Evolutionary conservation across 2,888 invertebrate genomes (phyloP).

Genomic region (Oscheius sp.): DNA sequence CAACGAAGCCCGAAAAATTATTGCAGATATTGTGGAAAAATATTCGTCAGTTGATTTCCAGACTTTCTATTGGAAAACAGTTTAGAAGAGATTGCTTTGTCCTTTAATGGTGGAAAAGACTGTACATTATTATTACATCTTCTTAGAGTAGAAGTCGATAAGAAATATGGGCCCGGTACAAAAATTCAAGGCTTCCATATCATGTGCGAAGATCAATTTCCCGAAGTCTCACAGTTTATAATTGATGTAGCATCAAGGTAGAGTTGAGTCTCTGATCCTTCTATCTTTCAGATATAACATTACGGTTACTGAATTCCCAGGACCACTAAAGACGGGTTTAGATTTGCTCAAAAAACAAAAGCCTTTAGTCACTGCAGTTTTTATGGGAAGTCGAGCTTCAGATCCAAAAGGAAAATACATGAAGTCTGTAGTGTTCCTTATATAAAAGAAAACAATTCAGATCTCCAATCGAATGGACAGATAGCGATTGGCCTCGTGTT

Average conservation of each 20-base stretch:
- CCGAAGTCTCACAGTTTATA: constrained; percentile 85
- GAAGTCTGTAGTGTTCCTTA: constrained; percentile 36
- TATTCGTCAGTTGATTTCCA: constrained; percentile 54
- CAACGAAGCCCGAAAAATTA: constrained; percentile 68
- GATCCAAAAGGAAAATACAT: constrained; percentile 76
- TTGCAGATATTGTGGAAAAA: constrained; percentile 70
- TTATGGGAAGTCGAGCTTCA: constrained; percentile 89
- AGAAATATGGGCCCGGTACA: constrained; percentile 58
- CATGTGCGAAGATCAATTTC: constrained; percentile 82
- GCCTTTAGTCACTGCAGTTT: constrained; percentile 80
- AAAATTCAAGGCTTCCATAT: constrained; percentile 81
- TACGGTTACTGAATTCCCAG: constrained; percentile 78
- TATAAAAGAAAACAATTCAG: constrained; percentile 18
- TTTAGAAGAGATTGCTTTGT: constrained; percentile 81
- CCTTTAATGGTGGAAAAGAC: constrained; percentile 98
- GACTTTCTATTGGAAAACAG: constrained; percentile 12
- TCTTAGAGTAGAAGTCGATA: constrained; percentile 59
- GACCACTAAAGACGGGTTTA: constrained; percentile 81
- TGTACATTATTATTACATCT: constrained; percentile 89
- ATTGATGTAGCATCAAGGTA: constrained; percentile 71
- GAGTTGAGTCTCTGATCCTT: constrained; percentile 27
- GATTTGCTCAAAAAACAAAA: constrained; percentile 75
- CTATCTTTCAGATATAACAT: constrained; percentile 76
- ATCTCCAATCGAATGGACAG: constrained; percentile 76
- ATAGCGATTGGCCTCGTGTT: constrained; percentile 87